Conservation (phyloP, 2,113 vertebrate genomes). For the Cyanoderma ruficeps region DNA sequence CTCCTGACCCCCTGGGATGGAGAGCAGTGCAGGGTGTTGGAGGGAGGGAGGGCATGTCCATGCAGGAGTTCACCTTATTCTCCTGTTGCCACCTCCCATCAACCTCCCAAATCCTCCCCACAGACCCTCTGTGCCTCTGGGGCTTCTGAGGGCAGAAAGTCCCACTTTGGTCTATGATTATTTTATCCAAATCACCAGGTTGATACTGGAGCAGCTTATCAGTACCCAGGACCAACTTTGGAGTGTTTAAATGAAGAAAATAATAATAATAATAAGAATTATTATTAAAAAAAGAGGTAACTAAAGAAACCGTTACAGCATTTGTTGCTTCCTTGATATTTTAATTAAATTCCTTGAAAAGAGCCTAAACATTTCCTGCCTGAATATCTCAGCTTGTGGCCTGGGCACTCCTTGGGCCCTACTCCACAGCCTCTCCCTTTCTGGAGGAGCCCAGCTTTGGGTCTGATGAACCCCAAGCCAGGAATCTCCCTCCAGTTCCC, state of each 20-base stretch:
- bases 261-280: no score
- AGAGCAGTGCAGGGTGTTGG: not conserved
- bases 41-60: not conserved
- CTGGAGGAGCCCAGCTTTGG: not conserved
- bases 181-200: not conserved
- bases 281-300: not conserved
- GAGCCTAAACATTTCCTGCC: not conserved
- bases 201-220: not conserved
- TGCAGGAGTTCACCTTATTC: not conserved
- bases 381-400: not conserved
- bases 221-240: not conserved
- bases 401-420: not conserved
- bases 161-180: not conserved
- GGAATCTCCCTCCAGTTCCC: not conserved
- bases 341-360: not conserved
- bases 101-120: not conserved
- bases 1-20: rapidly evolving
- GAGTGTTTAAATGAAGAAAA: not conserved
- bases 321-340: not conserved
- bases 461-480: not conserved
- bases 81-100: not conserved
- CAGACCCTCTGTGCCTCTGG: rapidly evolving
- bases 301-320: not conserved
- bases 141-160: not conserved
- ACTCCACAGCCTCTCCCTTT: not conserved